Percentiles rank a stretch among this genome's conserved stretches.
These are phyloP conservation scores for Bradypodion ventrale DNA, from an alignment of 2,797 vertebrate species.

Conservation along the genomic window DNA sequence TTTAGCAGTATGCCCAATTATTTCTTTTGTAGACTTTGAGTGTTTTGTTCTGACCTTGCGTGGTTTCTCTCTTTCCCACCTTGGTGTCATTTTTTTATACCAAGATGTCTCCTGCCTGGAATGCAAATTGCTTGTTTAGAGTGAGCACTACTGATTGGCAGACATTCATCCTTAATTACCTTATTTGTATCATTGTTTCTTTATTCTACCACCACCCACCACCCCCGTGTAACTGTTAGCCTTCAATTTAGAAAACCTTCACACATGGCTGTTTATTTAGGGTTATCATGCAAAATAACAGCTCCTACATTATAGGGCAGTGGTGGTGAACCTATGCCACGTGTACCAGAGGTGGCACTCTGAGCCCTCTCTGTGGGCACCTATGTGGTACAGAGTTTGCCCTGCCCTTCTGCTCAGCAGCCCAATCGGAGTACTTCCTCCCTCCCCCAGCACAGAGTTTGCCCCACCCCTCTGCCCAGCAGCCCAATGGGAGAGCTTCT, in stretches of 20 bases:
- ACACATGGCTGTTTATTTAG: not conserved
- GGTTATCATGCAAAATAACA: not conserved
- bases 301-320: too few relatives aligned
- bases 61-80: not conserved
- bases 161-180: conserved; percentile 12
- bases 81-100: conserved; percentile 21
- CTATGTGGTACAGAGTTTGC: too few relatives aligned
- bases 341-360: too few relatives aligned
- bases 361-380: too few relatives aligned
- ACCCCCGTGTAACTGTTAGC: not conserved
- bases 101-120: not conserved
- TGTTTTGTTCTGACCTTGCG: conserved; percentile 25
- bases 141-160: conserved; percentile 4
- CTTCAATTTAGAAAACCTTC: conserved; percentile 2
- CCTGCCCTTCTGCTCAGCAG: not conserved
- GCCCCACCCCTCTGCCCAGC: too few relatives aligned
- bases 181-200: conserved; percentile 22
- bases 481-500: too few relatives aligned
- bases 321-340: too few relatives aligned
- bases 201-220: not conserved
- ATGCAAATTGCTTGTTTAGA: conserved; percentile 12
- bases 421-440: not conserved
- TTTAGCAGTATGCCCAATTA: conserved; percentile 43
- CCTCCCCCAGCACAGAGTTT: too few relatives aligned
- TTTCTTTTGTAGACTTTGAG: conserved; percentile 40